These are phyloP conservation scores for Meriones unguiculatus DNA, from an alignment of 2,113 vertebrate genomes.

Conservation along the genomic window DNA sequence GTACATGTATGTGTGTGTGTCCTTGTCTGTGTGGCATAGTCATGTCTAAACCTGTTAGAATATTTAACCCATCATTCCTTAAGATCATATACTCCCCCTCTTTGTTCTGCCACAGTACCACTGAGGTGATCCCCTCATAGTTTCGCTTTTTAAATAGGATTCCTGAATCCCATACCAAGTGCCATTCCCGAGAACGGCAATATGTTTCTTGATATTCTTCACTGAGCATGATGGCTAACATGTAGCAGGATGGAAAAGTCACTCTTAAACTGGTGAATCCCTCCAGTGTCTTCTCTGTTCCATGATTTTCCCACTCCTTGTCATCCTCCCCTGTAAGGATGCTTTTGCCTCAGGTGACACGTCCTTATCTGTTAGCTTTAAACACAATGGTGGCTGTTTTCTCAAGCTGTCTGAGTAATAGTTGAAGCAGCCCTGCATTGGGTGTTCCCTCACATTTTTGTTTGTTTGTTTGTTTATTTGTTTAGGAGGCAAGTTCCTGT, in stretches of 20 bases:
- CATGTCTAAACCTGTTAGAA: not conserved
- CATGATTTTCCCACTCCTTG: accelerated
- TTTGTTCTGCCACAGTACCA: not conserved
- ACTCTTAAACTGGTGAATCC: not conserved
- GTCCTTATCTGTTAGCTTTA: not conserved
- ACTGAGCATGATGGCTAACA: not conserved
- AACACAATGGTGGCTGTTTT: not conserved
- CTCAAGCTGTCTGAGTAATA: not conserved
- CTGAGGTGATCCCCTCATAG: too few relatives aligned
- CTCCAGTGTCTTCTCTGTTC: not conserved
- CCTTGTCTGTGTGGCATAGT: not conserved
- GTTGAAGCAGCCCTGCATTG: not conserved
- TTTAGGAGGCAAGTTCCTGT: not conserved
- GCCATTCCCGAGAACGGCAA: not conserved
- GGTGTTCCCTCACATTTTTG: not conserved
- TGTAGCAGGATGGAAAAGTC: not conserved
- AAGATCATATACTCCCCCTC: accelerated
- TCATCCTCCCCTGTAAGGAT: too few relatives aligned
- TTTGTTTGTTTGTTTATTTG: not conserved
- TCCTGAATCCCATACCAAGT: not conserved
- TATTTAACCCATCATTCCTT: not conserved
- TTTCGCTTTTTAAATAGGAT: not conserved
- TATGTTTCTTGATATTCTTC: not conserved
- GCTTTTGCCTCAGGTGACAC: not conserved
- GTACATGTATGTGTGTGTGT: not conserved